Conservation (phyloP, 1,140 invertebrate species). For the Sarcophaga peregrina region DNA sequence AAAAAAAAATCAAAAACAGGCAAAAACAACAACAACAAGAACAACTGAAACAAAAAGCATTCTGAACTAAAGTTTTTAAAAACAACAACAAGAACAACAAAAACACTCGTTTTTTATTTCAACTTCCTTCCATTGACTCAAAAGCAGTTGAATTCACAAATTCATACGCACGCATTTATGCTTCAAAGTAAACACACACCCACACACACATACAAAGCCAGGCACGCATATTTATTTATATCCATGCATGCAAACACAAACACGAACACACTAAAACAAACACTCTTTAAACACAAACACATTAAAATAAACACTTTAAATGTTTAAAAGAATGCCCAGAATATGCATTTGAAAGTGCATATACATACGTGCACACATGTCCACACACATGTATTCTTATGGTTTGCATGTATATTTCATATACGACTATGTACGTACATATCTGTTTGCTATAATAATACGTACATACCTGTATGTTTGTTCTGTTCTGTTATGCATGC, state of each 20-base stretch:
- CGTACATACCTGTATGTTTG: background rate
- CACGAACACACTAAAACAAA: constrained; percentile 14
- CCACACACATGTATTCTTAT: too few species aligned
- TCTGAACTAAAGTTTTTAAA: background rate
- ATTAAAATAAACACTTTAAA: constrained; percentile 28
- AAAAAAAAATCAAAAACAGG: background rate
- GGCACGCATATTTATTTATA: background rate
- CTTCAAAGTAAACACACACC: background rate
- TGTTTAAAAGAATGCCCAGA: background rate
- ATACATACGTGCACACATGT: too few species aligned
- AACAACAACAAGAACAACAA: background rate
- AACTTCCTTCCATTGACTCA: constrained; percentile 17
- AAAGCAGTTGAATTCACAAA: constrained; percentile 25
- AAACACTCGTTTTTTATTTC: background rate
- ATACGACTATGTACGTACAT: too few species aligned
- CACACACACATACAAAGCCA: background rate
- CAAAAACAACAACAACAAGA: background rate
- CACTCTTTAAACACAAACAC: background rate
- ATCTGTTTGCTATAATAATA: too few species aligned
- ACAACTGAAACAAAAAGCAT: background rate
- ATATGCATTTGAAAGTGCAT: too few species aligned
- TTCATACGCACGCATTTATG: constrained; percentile 40
- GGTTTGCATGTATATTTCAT: background rate
- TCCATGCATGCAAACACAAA: background rate
- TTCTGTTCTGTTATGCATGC: constrained; percentile 6